Evolutionary conservation across 92 coral and sea anemone genomes (phyloP).

Genomic region (Palythoa grandiflora): DNA sequence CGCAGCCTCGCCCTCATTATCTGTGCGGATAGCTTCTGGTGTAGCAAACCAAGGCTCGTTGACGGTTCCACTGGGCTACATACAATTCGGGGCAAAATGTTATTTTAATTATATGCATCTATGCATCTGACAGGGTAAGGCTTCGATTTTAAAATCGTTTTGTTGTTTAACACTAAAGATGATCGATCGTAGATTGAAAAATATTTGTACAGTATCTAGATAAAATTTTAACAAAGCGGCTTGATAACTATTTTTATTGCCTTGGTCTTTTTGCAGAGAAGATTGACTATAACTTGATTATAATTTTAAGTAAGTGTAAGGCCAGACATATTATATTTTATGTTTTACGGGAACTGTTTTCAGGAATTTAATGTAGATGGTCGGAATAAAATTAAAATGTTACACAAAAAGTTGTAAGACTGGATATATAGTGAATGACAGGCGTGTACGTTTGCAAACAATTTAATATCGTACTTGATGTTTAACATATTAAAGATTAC

Average conservation of each 20-base stretch:
- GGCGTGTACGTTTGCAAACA: slow-evolving; percentile 8
- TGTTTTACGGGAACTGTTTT: slow-evolving; percentile 15
- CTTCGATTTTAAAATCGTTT: neutral
- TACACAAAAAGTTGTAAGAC: slow-evolving; percentile 9
- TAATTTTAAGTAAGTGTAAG: slow-evolving; percentile 7
- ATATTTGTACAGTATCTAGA: slow-evolving; percentile 7
- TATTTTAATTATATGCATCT: neutral
- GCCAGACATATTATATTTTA: slow-evolving; percentile 1
- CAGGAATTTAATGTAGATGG: slow-evolving; percentile 4
- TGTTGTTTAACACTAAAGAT: neutral
- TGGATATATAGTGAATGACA: slow-evolving; percentile 12
- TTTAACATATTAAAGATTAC: slow-evolving; percentile 5
- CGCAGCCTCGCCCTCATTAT: neutral
- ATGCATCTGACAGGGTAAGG: slow-evolving; percentile 2
- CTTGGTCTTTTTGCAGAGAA: slow-evolving; percentile 8
- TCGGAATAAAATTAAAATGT: slow-evolving; percentile 12
- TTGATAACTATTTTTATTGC: slow-evolving; percentile 18
- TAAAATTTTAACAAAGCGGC: slow-evolving; percentile 2
- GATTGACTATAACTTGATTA: slow-evolving; percentile 11
- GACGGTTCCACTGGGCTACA: neutral
- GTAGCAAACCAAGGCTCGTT: slow-evolving; percentile 3
- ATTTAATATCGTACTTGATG: slow-evolving; percentile 21
- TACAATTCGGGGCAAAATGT: neutral
- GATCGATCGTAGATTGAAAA: slow-evolving; percentile 7
- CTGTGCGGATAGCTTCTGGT: neutral